Evolutionary conservation across 1,140 invertebrate species (phyloP), one percentile per base, ranked within the genome.

Genomic region (Acromyrmex heyeri): DNA sequence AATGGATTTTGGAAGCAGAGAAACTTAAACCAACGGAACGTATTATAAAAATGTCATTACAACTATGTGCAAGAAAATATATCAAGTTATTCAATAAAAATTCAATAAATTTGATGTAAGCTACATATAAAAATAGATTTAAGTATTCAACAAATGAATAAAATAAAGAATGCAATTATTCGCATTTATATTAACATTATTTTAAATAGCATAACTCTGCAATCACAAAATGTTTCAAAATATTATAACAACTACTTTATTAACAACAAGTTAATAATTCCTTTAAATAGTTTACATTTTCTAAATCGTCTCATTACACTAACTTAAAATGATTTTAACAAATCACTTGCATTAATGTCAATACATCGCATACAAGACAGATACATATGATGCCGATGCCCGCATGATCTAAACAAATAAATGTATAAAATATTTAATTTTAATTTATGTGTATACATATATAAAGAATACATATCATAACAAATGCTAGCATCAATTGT

Each of bases 351-450:
- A 50, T 27, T 34, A 2, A 10, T n/a, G 55, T 85, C 27, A 87
- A 77, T 87, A 85, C 53, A 67, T 44, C 8, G 38, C 38, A 44
- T 85, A 16, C 34, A 87, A 85, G 18, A 87, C 81, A 14, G 86
- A 87, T 44, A 67, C 34, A 18, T 85, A 87, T 24, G 86, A 85
- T 18, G 50, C 70, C 18, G 86, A 85, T 38, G 81, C n/a, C 7
- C 85, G 85, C 44, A 87, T 21, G 2, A 87, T 85, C 86, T 87
- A 75, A 48, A 72, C 18, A 48, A 64, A 24, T 44, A 3, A 6
- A 70, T 65, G n/a, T 16, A 44, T 38, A 59, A 72, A 73, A 18
- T 44, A 30, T 18, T 67, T 16, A 72, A 65, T 65, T 48, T 38
- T 21, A 72, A 14, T 73, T 2, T 57, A 65, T 53, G 18, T 34